A percentile compares a stretch with the other conserved stretches of the same genome.
These are phyloP conservation scores for Hippocampus comes DNA, from an alignment of 2,113 vertebrate species.

Conservation along the genomic window DNA sequence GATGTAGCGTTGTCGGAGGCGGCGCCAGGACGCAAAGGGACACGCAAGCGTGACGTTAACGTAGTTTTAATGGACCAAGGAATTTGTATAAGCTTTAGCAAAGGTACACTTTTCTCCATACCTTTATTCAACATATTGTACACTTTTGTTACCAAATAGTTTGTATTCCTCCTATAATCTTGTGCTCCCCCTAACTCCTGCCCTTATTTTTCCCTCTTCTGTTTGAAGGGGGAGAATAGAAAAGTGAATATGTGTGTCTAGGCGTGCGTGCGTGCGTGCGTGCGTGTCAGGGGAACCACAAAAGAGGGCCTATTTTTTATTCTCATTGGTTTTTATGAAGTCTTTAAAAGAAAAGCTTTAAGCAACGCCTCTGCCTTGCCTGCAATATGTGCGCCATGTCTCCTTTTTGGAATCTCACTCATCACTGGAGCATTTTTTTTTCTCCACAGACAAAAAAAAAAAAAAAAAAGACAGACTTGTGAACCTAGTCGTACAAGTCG, in stretches of 20 bases:
- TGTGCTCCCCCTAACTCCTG: slow-evolving; percentile 58
- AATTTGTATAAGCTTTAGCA: slow-evolving; percentile 99
- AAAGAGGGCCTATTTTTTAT: slow-evolving; percentile 88
- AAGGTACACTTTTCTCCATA: slow-evolving; percentile 99
- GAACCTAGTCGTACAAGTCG: too few species aligned
- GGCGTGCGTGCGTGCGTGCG: background rate
- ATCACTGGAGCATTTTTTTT: slow-evolving; percentile 46
- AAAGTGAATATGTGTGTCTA: background rate
- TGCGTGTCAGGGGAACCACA: slow-evolving; percentile 71
- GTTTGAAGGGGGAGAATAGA: background rate
- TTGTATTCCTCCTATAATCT: slow-evolving; percentile 87
- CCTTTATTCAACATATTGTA: slow-evolving; percentile 97
- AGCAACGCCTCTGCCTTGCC: slow-evolving; percentile 99
- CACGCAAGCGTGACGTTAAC: slow-evolving; percentile 78
- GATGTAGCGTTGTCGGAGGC: slow-evolving; percentile 78
- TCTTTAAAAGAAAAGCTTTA: slow-evolving; percentile 98
- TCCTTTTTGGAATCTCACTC: slow-evolving; percentile 64
- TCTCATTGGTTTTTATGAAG: slow-evolving; percentile 90
- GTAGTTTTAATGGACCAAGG: slow-evolving; percentile 99
- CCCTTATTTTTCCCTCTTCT: slow-evolving; percentile 47
- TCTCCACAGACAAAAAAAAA: background rate
- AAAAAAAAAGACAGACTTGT: background rate
- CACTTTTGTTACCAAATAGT: slow-evolving; percentile 99
- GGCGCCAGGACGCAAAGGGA: slow-evolving; percentile 76
- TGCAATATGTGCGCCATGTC: slow-evolving; percentile 85